phyloP scores from a whole-genome alignment of 2,113 vertebrate genomes.

The Plestiodon gilberti region DNA sequence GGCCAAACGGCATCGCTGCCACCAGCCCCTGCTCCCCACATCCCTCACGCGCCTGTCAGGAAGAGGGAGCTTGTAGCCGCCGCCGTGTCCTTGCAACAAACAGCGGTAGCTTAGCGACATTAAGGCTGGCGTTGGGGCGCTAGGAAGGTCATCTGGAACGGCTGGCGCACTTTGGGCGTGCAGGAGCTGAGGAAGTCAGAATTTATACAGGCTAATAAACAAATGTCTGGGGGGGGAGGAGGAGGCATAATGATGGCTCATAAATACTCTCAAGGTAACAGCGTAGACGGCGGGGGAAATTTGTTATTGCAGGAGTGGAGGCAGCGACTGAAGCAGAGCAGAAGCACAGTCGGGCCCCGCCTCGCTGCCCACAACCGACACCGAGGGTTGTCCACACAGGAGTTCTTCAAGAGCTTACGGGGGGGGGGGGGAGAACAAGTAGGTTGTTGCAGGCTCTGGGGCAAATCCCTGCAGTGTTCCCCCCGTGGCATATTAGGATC shows the following conservation, averaged over 20 bases:
- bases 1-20: neutral
- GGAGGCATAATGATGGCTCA: neutral
- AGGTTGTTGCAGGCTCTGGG: no score
- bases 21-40: neutral
- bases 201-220: slow-evolving; percentile 13
- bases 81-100: neutral
- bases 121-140: neutral
- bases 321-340: neutral
- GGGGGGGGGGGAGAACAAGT: fast-evolving
- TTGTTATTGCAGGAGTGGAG: neutral
- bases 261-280: slow-evolving; percentile 5
- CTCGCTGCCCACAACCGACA: neutral
- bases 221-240: no score
- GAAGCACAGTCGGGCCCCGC: neutral
- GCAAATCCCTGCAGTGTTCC: no score
- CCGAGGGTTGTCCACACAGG: no score
- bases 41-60: neutral
- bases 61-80: neutral
- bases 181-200: neutral
- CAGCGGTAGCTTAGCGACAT: neutral
- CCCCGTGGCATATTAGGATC: no score
- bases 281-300: neutral
- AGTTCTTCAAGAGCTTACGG: no score
- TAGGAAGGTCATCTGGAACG: neutral
- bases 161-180: neutral